Base-by-base conservation (phyloP, 2,797 vertebrate genomes). In the Mustela erminea region DNA sequence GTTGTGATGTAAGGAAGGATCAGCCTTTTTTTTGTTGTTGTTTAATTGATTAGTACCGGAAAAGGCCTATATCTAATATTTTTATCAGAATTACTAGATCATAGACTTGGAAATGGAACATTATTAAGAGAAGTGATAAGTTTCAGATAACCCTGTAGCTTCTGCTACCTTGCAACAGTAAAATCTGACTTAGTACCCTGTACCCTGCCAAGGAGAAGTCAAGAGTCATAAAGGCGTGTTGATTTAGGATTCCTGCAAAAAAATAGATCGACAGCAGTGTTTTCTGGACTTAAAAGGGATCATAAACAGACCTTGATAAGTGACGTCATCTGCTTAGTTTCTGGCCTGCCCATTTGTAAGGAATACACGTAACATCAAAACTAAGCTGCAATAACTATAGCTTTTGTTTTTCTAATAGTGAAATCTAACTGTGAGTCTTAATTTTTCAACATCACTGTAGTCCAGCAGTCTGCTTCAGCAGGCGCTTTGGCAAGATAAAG, bases 251-350 rank as follows among this genome's bases (percentile, higher is more conserved):
- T 90, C 15, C 23, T 85, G 32, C 7, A 52, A 70, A 93, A 90
- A 87, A 90, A 38, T 54, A 49, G 83, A n/a, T 23, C 15, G 72
- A 90, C 54, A 72, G 46, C 52, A 85, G 25, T 35, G 2, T 80
- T 90, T 90, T 93, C 68, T 89, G n/a, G 43, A 90, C 90, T 87
- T 82, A 75, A 89, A 96, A 93, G 43, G 86, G 60, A n/a, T 58
- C 75, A 89, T 83, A 89, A 92, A 93, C 52, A 96, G 46, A 93
- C 46, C 78, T 77, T 66, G 46, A 70, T 62, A 89, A 87, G 38
- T 56, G 56, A 83, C 5, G 1, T 82, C 64, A 43, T 41, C 46
- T 88, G 49, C 83, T 80, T 82, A 49, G 41, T 43, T 88, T 72
- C 88, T 68, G 60, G 10, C 18, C 21, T 54, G 64, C 12, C 27